Base-by-base conservation (phyloP, 1,140 invertebrate genomes). In the Vollenhovia emeryi region DNA sequence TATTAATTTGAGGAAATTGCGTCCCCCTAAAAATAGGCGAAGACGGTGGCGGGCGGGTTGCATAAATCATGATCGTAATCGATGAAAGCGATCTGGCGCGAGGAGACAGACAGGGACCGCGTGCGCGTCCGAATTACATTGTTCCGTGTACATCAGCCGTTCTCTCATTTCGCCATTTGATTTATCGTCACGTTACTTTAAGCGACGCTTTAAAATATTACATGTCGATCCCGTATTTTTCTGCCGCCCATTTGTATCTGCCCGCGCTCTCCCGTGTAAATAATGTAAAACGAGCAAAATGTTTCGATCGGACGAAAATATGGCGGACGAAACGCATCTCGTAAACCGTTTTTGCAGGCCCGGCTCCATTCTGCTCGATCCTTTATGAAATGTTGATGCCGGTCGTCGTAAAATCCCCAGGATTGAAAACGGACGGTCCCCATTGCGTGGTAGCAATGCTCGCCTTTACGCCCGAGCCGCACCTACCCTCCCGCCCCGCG, bases 1-100 rank as follows among this genome's bases (percentile, higher is more conserved):
- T 50, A 86, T 73, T 88, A 88, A 85, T 75, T 88, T 88, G 48
- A 45, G 52, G 60, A 89, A 88, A 88, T 88, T 80, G 52, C 30
- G 13, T 27, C 30, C 30, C 3, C 45, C 50, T 27, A 88, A 57
- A 71, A 79, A 74, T 71, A 69, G 33, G 11, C 50, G 78, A 48
- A 75, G 60, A 85, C 55, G 43, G 13, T 52, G 36, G 3, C 50
- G 57, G 55, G 50, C 36, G 30, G 18, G 5, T 15, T 2, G 24
- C 59, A 9, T 59, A 89, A 89, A 89, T 89, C 84, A 45, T 71
- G 57, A 74, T 21, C 21, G 52, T 88, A 88, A 89, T 79, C 59
- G 21, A 33, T 73, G 78, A 78, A 74, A 86, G 69, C 52, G 57
- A 69, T 15, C 33, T 11, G 85, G 36, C 78, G 36, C 87, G 66